Evolutionary conservation across 2,888 invertebrate species (phyloP).

Genomic region (Stenodera caucasica): DNA sequence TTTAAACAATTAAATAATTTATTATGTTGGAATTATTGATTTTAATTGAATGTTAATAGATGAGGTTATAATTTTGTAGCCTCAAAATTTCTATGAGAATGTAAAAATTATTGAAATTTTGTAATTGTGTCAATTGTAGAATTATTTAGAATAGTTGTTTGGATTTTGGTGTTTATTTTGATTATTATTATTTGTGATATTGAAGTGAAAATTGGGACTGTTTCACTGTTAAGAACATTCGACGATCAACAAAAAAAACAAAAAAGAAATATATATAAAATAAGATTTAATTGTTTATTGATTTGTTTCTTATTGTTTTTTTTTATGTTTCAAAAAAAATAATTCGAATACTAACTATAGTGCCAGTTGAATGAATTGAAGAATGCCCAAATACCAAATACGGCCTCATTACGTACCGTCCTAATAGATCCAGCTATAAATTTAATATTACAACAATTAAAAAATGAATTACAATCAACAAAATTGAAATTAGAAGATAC

Average conservation of each 20-base stretch:
- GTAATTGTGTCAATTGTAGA: too few species aligned
- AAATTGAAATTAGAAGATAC: constrained; percentile 93
- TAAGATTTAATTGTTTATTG: not conserved
- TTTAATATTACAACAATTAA: constrained; percentile 85
- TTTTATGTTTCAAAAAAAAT: not conserved
- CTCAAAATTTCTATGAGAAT: too few species aligned
- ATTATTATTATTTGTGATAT: not conserved
- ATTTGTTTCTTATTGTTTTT: not conserved
- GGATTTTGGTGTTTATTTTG: too few species aligned
- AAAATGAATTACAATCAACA: constrained; percentile 85
- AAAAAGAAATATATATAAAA: too few species aligned
- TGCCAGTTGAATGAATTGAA: constrained; percentile 93
- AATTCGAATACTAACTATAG: constrained; percentile 59
- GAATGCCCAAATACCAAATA: constrained; percentile 80
- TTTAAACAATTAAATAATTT: too few species aligned
- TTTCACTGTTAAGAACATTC: constrained; percentile 6
- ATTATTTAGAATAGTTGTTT: too few species aligned
- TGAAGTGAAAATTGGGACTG: not conserved
- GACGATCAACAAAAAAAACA: too few species aligned
- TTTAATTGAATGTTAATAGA: too few species aligned
- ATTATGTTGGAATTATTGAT: too few species aligned
- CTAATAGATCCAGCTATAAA: constrained; percentile 95
- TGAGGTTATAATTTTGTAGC: too few species aligned
- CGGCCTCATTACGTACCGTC: constrained; percentile 75
- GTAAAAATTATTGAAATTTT: too few species aligned